These are phyloP conservation scores for Drosophila nigricruria DNA, from an alignment of 2,888 invertebrate genomes.

Conservation along the genomic window DNA sequence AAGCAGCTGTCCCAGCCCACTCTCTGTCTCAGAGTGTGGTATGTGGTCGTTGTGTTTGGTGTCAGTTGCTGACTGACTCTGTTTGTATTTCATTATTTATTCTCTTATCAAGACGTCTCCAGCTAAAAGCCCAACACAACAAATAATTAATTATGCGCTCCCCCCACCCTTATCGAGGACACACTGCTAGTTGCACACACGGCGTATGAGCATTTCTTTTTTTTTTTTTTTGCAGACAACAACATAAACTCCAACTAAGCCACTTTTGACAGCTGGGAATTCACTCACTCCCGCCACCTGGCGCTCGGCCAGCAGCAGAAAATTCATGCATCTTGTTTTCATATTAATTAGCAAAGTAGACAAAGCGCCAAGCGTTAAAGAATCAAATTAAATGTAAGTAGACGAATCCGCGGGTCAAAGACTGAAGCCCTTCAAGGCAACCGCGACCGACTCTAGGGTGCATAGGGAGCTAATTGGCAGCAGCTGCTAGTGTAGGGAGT, in stretches of 20 bases:
- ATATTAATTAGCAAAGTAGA: slow-evolving; percentile 62
- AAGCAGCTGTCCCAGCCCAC: neutral
- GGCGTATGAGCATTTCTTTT: slow-evolving; percentile 35
- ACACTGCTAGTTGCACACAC: slow-evolving; percentile 34
- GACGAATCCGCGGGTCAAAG: slow-evolving; percentile 24
- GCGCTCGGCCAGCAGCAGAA: slow-evolving; percentile 44
- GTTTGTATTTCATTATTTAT: slow-evolving; percentile 77
- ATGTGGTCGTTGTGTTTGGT: slow-evolving; percentile 43
- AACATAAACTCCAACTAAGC: slow-evolving; percentile 28
- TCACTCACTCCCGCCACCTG: slow-evolving; percentile 32
- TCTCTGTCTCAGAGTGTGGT: neutral
- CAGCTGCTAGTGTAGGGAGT: slow-evolving; percentile 37
- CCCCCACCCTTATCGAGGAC: slow-evolving; percentile 37
- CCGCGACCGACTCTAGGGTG: neutral
- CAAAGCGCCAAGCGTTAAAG: slow-evolving; percentile 49
- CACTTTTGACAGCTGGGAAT: slow-evolving; percentile 50
- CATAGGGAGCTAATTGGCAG: slow-evolving; percentile 44
- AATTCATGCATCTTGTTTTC: slow-evolving; percentile 34
- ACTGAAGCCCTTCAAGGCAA: slow-evolving; percentile 28
- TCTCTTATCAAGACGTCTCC: slow-evolving; percentile 58
- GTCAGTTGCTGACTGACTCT: slow-evolving; percentile 59
- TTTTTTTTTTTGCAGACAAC: neutral
- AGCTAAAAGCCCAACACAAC: slow-evolving; percentile 38
- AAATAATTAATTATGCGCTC: slow-evolving; percentile 63
- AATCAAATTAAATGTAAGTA: slow-evolving; percentile 62